Evolutionary conservation across 2,888 invertebrate genomes (phyloP).

Genomic region (Latrodectus elegans): DNA sequence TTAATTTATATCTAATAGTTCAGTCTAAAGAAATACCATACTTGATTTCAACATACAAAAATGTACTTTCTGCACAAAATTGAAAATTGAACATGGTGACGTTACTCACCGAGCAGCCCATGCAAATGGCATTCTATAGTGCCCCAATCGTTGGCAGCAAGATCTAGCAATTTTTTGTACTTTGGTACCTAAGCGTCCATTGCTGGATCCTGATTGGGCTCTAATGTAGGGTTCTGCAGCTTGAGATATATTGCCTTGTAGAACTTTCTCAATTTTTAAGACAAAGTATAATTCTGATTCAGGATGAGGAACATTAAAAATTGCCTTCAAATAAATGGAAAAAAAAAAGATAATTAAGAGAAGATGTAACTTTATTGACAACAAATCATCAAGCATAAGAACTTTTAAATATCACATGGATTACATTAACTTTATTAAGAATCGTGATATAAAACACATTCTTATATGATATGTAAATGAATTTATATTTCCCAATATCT

Average conservation of each 20-base stretch:
- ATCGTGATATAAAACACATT: too few relatives aligned
- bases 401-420: too few relatives aligned
- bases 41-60: too few relatives aligned
- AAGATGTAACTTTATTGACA: too few relatives aligned
- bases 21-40: too few relatives aligned
- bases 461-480: too few relatives aligned
- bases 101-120: slow-evolving; percentile 84
- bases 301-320: slow-evolving; percentile 90
- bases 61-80: too few relatives aligned
- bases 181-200: slow-evolving; percentile 86
- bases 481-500: too few relatives aligned
- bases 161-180: slow-evolving; percentile 86
- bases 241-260: slow-evolving; percentile 87
- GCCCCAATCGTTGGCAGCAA: slow-evolving; percentile 88
- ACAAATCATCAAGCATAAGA: too few relatives aligned
- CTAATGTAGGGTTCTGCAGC: slow-evolving; percentile 91
- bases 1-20: too few relatives aligned
- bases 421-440: too few relatives aligned
- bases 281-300: slow-evolving; percentile 94
- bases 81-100: not conserved
- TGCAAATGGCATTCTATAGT: slow-evolving; percentile 96
- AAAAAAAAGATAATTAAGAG: not conserved
- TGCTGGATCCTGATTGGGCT: slow-evolving; percentile 77
- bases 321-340: slow-evolving; percentile 79
- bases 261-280: slow-evolving; percentile 93